phyloP scores from a whole-genome alignment of 37 sponge, comb jelly and placozoan genomes.

The Geodia barretti region DNA sequence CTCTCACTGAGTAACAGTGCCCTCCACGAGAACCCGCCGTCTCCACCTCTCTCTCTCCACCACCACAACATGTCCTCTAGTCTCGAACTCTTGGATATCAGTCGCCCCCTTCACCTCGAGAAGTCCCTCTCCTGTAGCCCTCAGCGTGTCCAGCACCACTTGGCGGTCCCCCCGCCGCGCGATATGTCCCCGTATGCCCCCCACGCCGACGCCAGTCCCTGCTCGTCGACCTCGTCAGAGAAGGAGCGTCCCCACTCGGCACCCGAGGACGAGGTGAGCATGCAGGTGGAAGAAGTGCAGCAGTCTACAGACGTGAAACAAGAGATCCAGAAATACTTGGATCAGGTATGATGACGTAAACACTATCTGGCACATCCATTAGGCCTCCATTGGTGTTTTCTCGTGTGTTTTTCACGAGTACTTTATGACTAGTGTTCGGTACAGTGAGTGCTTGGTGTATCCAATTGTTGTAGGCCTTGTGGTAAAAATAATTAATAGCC shows the following conservation, averaged over 20 bases:
- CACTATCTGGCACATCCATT: no score
- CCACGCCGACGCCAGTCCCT: slow-evolving; percentile 31
- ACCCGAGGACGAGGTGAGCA: neutral
- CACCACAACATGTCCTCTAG: neutral
- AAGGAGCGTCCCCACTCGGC: neutral
- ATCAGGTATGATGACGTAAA: slow-evolving; percentile 27
- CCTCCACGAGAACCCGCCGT: neutral
- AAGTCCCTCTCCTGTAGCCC: slow-evolving; percentile 25
- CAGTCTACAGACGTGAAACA: slow-evolving; percentile 7
- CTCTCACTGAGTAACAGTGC: neutral
- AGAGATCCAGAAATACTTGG: slow-evolving; percentile 43
- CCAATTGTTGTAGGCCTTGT: no score
- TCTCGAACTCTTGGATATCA: slow-evolving; percentile 7
- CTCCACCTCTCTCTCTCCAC: neutral
- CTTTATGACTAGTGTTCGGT: no score
- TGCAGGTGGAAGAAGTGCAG: neutral
- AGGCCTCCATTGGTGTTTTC: no score
- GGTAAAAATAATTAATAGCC: no score
- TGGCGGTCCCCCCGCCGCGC: neutral
- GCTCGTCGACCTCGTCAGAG: neutral
- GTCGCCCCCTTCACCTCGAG: slow-evolving; percentile 40
- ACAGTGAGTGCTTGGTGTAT: no score
- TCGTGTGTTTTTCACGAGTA: no score
- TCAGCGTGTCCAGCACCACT: neutral
- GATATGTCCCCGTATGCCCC: slow-evolving; percentile 38